Conservation (phyloP, 2,113 vertebrate genomes). For the Pangasianodon hypophthalmus region DNA sequence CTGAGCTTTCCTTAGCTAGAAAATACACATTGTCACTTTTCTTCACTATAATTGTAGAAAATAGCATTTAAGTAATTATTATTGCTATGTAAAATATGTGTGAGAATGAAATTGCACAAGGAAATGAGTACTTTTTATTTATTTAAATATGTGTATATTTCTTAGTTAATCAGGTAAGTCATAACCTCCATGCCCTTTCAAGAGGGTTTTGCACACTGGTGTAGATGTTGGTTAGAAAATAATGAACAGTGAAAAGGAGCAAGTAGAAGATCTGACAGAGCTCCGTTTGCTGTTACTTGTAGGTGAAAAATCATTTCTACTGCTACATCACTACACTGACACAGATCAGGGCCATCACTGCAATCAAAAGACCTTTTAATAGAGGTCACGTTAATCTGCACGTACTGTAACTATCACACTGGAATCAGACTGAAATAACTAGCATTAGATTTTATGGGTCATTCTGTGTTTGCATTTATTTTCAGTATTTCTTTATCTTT, state of each 20-base stretch:
- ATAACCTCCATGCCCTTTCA: neutral
- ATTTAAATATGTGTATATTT: too few relatives aligned
- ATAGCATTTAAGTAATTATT: too few relatives aligned
- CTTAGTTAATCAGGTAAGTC: neutral
- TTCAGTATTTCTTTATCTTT: too few relatives aligned
- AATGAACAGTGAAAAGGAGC: constrained; percentile 32
- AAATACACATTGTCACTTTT: neutral
- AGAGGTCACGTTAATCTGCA: constrained; percentile 32
- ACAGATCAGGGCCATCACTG: constrained; percentile 37
- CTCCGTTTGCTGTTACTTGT: too few relatives aligned
- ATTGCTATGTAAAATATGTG: too few relatives aligned
- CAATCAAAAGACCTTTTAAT: constrained; percentile 43
- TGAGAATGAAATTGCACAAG: too few relatives aligned
- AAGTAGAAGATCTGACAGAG: neutral
- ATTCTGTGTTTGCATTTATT: too few relatives aligned
- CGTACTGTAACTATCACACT: too few relatives aligned
- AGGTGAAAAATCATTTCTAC: neutral
- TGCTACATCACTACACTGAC: constrained; percentile 33
- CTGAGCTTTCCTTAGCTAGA: neutral
- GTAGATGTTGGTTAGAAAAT: constrained; percentile 17
- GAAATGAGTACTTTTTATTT: neutral
- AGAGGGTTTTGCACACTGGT: neutral
- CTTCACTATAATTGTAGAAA: neutral
- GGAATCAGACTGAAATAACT: too few relatives aligned
- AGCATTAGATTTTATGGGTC: too few relatives aligned